Evolutionary conservation across 2,113 vertebrate species (phyloP).

Genomic region (Sinocyclocheilus anophthalmus): DNA sequence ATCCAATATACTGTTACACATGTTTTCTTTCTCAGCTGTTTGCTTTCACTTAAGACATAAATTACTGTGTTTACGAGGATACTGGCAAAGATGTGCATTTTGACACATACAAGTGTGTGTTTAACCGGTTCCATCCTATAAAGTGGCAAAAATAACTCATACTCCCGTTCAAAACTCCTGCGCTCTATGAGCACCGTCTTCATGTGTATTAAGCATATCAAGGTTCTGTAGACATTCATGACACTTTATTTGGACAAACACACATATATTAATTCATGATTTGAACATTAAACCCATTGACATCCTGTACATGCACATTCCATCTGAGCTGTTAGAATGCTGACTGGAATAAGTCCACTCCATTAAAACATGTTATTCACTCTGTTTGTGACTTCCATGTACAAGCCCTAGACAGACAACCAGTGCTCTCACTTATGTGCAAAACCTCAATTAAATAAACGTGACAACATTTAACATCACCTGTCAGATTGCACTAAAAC

Average conservation of each 20-base stretch:
- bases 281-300: background rate
- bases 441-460: background rate
- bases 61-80: too few species aligned
- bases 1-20: too few species aligned
- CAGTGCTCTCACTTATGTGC: background rate
- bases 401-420: conserved; percentile 20
- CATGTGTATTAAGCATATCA: background rate
- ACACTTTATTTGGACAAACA: background rate
- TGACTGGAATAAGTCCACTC: background rate
- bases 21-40: too few species aligned
- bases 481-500: background rate
- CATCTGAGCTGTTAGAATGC: conserved; percentile 7
- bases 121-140: too few species aligned
- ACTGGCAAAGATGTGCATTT: too few species aligned
- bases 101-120: too few species aligned
- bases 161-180: too few species aligned
- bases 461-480: background rate
- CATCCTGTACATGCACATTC: conserved; percentile 37
- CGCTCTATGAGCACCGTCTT: too few species aligned
- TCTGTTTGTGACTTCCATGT: conserved; percentile 36
- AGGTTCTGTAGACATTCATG: background rate
- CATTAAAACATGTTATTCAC: conserved; percentile 17
- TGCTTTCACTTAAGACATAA: too few species aligned
- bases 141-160: too few species aligned
- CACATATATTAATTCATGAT: background rate